Conservation (phyloP, 2,888 invertebrate species). For the Drosophila rubida region DNA sequence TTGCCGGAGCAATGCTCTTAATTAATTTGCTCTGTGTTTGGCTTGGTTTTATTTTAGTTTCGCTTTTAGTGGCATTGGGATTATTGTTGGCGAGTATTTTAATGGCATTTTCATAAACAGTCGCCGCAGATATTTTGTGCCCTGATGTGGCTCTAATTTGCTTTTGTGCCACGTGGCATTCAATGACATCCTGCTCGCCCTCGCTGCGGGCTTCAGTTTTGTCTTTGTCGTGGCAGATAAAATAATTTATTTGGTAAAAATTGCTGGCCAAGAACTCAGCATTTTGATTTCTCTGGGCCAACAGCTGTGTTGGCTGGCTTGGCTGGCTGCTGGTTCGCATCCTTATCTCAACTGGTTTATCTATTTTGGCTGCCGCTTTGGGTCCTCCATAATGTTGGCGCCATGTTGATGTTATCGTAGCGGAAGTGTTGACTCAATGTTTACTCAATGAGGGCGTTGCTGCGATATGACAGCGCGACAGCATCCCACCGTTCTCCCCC, state of each 20-base stretch:
- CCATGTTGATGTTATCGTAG: constrained; percentile 77
- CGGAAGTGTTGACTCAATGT: constrained; percentile 81
- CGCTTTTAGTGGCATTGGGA: constrained; percentile 30
- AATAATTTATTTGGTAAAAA: constrained; percentile 78
- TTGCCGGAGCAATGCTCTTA: constrained; percentile 40
- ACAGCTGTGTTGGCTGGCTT: constrained; percentile 20
- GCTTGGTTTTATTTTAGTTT: constrained; percentile 36
- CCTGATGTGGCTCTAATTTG: constrained; percentile 61
- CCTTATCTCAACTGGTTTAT: constrained; percentile 67
- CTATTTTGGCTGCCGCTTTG: constrained; percentile 67
- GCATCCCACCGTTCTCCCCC: constrained; percentile 3
- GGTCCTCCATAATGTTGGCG: constrained; percentile 75
- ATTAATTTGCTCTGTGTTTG: constrained; percentile 52
- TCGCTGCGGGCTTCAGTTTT: constrained; percentile 26
- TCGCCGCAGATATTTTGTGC: constrained; percentile 41
- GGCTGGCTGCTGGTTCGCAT: constrained; percentile 21
- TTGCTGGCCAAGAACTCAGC: constrained; percentile 68
- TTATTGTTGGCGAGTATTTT: constrained; percentile 60
- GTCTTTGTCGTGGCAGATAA: constrained; percentile 54
- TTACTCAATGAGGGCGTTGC: constrained; percentile 79
- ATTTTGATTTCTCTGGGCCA: constrained; percentile 48
- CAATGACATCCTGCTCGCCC: constrained; percentile 10
- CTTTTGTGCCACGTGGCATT: constrained; percentile 67
- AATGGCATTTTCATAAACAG: constrained; percentile 75
- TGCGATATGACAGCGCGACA: constrained; percentile 55